These are phyloP conservation scores for Nomada fabriciana DNA, from an alignment of 2,888 invertebrate species.

Conservation along the genomic window DNA sequence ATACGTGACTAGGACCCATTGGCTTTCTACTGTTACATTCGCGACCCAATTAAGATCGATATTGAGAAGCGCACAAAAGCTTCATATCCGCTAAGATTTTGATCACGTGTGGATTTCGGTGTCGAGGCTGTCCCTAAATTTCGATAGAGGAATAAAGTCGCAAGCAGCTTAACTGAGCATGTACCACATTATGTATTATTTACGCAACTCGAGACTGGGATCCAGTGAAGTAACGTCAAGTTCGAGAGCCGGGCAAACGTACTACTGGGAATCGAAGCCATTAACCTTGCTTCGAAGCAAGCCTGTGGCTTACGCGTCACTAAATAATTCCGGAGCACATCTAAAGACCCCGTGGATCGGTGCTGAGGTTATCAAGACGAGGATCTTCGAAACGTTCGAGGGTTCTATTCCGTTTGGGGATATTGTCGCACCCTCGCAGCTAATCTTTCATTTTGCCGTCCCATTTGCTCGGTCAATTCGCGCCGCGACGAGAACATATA, in stretches of 20 bases:
- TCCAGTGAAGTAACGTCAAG: conserved; percentile 69
- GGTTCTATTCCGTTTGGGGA: conserved; percentile 55
- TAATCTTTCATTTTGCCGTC: conserved; percentile 71
- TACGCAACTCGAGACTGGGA: conserved; percentile 38
- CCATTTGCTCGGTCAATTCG: conserved; percentile 63
- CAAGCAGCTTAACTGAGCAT: conserved; percentile 35
- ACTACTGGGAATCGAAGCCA: conserved; percentile 80
- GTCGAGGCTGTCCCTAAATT: conserved; percentile 19
- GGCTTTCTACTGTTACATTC: not conserved
- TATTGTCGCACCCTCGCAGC: conserved; percentile 58
- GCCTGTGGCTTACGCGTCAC: conserved; percentile 76
- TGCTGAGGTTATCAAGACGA: conserved; percentile 63
- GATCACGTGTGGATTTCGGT: conserved; percentile 8
- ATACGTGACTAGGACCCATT: not conserved
- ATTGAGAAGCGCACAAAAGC: not conserved
- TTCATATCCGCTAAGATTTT: not conserved
- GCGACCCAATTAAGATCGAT: not conserved
- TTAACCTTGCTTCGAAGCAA: conserved; percentile 76
- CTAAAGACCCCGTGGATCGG: conserved; percentile 61
- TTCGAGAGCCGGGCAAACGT: conserved; percentile 63
- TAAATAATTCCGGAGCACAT: conserved; percentile 79
- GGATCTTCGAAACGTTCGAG: conserved; percentile 65
- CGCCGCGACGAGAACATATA: conserved; percentile 1
- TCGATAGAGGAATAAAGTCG: conserved; percentile 32
- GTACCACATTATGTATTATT: conserved; percentile 58